Conservation (phyloP, 2,113 vertebrate species). For the Pipra filicauda region DNA sequence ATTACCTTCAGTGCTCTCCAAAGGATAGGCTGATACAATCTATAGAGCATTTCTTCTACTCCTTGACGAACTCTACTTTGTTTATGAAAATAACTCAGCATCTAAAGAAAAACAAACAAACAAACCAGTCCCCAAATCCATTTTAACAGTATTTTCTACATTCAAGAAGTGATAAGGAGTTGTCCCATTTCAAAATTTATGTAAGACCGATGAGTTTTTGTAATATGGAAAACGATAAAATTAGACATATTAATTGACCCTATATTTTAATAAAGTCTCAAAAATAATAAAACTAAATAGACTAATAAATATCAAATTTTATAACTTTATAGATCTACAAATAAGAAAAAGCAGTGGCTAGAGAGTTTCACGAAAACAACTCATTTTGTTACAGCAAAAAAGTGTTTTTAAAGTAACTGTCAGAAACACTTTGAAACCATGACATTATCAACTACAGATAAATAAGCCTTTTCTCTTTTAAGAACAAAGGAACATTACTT, state of each 20-base stretch:
- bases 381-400: neutral
- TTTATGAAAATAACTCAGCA: constrained; percentile 88
- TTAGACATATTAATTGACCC: neutral
- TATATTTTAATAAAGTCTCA: neutral
- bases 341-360: neutral
- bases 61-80: constrained; percentile 82
- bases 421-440: neutral
- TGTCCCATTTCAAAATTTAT: neutral
- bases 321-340: neutral
- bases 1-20: constrained; percentile 91
- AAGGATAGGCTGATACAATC: constrained; percentile 90
- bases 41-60: constrained; percentile 89
- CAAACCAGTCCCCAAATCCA: neutral
- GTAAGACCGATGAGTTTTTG: neutral
- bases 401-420: neutral
- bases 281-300: neutral
- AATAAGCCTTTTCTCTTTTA: neutral
- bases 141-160: neutral
- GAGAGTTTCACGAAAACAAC: neutral
- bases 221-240: neutral
- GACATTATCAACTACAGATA: neutral
- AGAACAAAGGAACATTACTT: neutral
- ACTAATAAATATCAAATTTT: neutral
- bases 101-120: constrained; percentile 63
- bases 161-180: neutral